These are phyloP conservation scores for Coreius guichenoti DNA, from an alignment of 2,797 vertebrate species.

Conservation along the genomic window DNA sequence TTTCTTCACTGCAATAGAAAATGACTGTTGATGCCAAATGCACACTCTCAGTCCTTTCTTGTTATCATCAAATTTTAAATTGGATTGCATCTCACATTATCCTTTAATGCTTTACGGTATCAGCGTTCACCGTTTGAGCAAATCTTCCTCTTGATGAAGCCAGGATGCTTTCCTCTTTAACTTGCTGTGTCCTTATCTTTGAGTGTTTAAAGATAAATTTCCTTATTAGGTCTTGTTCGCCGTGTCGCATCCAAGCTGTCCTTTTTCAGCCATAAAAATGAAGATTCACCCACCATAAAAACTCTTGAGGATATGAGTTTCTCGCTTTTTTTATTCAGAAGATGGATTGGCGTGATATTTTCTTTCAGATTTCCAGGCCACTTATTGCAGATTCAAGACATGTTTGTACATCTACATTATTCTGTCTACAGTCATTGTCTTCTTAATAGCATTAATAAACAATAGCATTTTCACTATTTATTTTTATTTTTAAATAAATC, in stretches of 20 bases:
- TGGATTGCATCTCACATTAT: background rate
- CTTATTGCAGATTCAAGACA: background rate
- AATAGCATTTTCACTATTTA: background rate
- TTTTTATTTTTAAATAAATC: background rate
- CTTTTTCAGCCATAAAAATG: background rate
- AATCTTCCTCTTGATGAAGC: background rate
- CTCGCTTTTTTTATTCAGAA: background rate
- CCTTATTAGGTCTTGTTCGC: background rate
- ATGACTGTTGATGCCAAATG: constrained; percentile 61
- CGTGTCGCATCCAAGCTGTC: background rate
- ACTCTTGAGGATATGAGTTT: background rate
- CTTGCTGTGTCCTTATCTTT: background rate
- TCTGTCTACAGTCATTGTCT: background rate
- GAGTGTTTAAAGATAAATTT: background rate
- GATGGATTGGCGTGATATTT: background rate
- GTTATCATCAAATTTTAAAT: constrained; percentile 13
- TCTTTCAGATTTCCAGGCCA: background rate
- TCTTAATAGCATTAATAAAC: background rate
- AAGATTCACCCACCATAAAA: background rate
- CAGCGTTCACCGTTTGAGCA: background rate
- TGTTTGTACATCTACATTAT: background rate
- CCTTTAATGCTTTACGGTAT: background rate
- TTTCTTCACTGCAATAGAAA: constrained; percentile 73
- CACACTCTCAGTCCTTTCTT: constrained; percentile 23
- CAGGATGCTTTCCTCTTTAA: background rate